These are phyloP conservation scores for Karalla daura DNA, from an alignment of 2,797 vertebrate species.

Conservation along the genomic window DNA sequence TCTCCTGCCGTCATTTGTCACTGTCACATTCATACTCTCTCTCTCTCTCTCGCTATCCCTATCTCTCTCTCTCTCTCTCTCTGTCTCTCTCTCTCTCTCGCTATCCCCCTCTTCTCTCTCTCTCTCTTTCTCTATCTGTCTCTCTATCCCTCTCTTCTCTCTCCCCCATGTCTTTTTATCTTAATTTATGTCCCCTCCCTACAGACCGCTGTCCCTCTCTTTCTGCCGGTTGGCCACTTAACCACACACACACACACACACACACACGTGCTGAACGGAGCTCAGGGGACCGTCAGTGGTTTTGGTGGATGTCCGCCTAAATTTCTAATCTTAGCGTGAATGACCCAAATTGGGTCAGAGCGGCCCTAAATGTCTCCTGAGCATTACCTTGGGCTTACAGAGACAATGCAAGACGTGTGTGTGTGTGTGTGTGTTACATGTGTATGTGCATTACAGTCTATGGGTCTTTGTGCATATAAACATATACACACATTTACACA, in stretches of 20 bases:
- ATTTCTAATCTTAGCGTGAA: conserved; percentile 15
- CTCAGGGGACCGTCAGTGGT: background rate
- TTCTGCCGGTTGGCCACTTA: conserved; percentile 33
- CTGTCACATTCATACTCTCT: conserved; percentile 49
- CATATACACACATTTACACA: too few relatives aligned
- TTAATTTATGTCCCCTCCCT: conserved; percentile 34
- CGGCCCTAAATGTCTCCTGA: background rate
- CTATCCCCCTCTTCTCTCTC: too few relatives aligned
- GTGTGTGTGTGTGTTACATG: background rate
- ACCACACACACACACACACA: conserved; percentile 21
- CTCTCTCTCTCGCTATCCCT: background rate
- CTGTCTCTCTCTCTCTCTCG: too few relatives aligned
- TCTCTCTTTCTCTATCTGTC: background rate
- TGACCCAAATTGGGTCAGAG: conserved; percentile 4
- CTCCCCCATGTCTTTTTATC: background rate
- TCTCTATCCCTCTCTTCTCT: background rate
- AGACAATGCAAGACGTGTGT: conserved; percentile 2
- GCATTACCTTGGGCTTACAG: background rate
- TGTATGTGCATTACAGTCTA: background rate
- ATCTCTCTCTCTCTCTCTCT: background rate
- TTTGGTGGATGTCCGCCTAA: conserved; percentile 34
- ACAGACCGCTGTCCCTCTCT: conserved; percentile 39
- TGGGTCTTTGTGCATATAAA: too few relatives aligned
- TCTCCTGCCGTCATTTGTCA: conserved; percentile 61
- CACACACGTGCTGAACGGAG: conserved; percentile 2